Percentiles rank a stretch among this genome's conserved stretches.
phyloP scores from a whole-genome alignment of 2,797 vertebrate genomes.

The Coranthus polyacanthus region DNA sequence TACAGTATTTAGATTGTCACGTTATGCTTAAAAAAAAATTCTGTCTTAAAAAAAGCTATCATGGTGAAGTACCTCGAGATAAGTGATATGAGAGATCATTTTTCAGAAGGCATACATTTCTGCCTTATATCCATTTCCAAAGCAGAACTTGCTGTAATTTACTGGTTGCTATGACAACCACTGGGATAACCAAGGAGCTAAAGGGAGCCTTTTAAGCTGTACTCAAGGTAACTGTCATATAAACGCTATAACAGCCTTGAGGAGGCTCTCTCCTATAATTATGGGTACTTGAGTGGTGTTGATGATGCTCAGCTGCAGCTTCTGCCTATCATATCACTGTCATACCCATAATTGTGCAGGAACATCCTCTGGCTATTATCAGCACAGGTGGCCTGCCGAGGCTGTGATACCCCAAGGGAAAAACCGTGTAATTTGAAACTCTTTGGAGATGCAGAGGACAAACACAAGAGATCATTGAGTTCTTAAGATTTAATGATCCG shows the following conservation, averaged over 20 bases:
- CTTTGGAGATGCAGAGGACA: slow-evolving; percentile 26
- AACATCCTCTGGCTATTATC: slow-evolving; percentile 50
- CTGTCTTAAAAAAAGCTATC: background rate
- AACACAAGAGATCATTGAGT: slow-evolving; percentile 29
- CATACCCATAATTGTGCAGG: slow-evolving; percentile 43
- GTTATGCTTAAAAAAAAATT: too few species aligned
- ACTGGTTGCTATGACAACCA: slow-evolving; percentile 52
- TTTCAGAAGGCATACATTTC: slow-evolving; percentile 2
- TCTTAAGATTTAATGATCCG: slow-evolving; percentile 32
- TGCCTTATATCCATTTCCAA: slow-evolving; percentile 15
- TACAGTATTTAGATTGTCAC: background rate
- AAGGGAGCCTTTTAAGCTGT: slow-evolving; percentile 24
- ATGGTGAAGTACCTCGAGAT: background rate
- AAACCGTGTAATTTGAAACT: slow-evolving; percentile 51
- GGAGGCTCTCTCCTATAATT: slow-evolving; percentile 60
- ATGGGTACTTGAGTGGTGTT: slow-evolving; percentile 46
- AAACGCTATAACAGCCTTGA: slow-evolving; percentile 51
- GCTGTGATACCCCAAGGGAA: slow-evolving; percentile 29
- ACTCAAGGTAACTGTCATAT: slow-evolving; percentile 42
- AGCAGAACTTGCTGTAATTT: slow-evolving; percentile 11
- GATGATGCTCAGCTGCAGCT: slow-evolving; percentile 61
- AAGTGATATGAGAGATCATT: slow-evolving; percentile 10
- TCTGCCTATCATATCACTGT: slow-evolving; percentile 48
- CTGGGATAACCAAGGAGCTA: slow-evolving; percentile 4
- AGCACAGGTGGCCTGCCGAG: slow-evolving; percentile 47